These are phyloP conservation scores for Chiloscyllium plagiosum DNA, from an alignment of 2,113 vertebrate species.

Conservation along the genomic window DNA sequence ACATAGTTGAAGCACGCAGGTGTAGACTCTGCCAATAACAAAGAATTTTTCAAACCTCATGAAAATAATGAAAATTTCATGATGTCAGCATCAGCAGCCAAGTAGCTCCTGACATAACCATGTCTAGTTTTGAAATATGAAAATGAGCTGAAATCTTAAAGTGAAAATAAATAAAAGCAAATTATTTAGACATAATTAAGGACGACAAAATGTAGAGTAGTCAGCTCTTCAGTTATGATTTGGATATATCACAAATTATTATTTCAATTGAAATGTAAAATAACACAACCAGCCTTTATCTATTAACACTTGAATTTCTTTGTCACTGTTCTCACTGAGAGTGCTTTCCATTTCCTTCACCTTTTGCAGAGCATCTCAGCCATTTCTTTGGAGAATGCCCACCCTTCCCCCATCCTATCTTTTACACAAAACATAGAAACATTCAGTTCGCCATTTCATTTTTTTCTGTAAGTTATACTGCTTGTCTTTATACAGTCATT, in stretches of 20 bases:
- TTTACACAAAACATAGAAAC: no score
- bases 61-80: constrained; percentile 33
- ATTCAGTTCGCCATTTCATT: not conserved
- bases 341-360: not conserved
- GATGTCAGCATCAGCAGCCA: constrained; percentile 6
- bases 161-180: not conserved
- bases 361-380: not conserved
- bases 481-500: not conserved
- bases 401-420: not conserved
- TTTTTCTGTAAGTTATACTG: not conserved
- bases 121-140: not conserved
- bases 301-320: not conserved
- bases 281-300: not conserved
- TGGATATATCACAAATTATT: not conserved
- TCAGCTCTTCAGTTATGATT: not conserved
- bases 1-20: constrained; percentile 5
- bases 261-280: not conserved
- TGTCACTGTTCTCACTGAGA: not conserved
- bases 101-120: not conserved
- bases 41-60: constrained; percentile 5
- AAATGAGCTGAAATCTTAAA: not conserved
- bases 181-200: not conserved
- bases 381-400: not conserved
- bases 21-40: constrained; percentile 19
- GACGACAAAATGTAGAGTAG: not conserved